Evolutionary conservation across 1,140 invertebrate genomes (phyloP).

Genomic region (Metaphire vulgaris): DNA sequence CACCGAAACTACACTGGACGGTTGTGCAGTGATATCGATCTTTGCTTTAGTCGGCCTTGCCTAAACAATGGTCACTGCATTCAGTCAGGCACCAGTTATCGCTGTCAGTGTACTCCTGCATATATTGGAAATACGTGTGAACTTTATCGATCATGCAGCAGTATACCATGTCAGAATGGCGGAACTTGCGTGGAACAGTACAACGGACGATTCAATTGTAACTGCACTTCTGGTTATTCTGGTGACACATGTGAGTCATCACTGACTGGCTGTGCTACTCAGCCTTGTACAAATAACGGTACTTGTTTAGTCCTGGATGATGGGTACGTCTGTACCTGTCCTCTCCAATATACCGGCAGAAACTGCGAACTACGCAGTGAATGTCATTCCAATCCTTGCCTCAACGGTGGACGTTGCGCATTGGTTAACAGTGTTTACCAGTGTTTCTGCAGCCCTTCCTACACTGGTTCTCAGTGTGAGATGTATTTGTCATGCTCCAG

Average conservation of each 20-base stretch:
- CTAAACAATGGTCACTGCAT: slow-evolving; percentile 27
- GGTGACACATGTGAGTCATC: slow-evolving; percentile 31
- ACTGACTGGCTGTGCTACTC: slow-evolving; percentile 5
- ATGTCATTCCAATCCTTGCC: slow-evolving; percentile 37
- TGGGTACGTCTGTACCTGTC: slow-evolving; percentile 19
- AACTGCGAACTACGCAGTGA: slow-evolving; percentile 23
- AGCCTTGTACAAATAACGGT: slow-evolving; percentile 83
- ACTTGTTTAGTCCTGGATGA: slow-evolving; percentile 57
- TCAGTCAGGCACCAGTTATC: slow-evolving; percentile 69
- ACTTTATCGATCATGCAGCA: slow-evolving; percentile 30
- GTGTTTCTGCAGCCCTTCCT: slow-evolving; percentile 80
- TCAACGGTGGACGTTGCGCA: slow-evolving; percentile 31
- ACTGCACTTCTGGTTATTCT: slow-evolving; percentile 27
- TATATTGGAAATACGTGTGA: slow-evolving; percentile 36
- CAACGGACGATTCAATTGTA: slow-evolving; percentile 26
- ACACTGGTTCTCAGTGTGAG: slow-evolving; percentile 58
- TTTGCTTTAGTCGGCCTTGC: slow-evolving; percentile 28
- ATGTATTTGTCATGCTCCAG: not conserved
- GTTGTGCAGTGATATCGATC: slow-evolving; percentile 5
- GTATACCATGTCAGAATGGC: slow-evolving; percentile 34
- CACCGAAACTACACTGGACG: slow-evolving; percentile 6
- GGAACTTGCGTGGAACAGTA: slow-evolving; percentile 29
- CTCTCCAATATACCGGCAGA: slow-evolving; percentile 10
- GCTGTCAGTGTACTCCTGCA: slow-evolving; percentile 36
- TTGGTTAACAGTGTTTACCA: slow-evolving; percentile 19